A percentile compares a stretch with the other conserved stretches of the same genome.
phyloP scores from a whole-genome alignment of 2,888 invertebrate species.

The Hoplodrina ambigua region DNA sequence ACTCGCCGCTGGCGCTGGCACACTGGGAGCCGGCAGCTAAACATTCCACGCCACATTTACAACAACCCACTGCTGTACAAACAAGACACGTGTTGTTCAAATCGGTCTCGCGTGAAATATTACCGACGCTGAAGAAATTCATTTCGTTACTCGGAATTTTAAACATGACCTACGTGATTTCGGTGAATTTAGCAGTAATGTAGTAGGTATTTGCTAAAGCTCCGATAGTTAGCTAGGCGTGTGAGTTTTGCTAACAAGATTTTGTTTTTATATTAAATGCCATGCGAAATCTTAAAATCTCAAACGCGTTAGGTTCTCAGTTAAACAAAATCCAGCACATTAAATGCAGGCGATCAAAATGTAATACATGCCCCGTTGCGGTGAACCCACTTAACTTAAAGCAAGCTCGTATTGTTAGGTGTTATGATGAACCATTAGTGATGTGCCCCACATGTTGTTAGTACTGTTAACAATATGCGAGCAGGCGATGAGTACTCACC shows the following conservation, averaged over 20 bases:
- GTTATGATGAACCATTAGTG: slow-evolving; percentile 44
- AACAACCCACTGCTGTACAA: slow-evolving; percentile 75
- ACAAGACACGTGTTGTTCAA: slow-evolving; percentile 80
- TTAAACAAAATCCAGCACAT: slow-evolving; percentile 17
- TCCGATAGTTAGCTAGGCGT: slow-evolving; percentile 16
- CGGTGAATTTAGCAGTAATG: slow-evolving; percentile 43
- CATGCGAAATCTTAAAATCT: not conserved
- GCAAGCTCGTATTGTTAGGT: slow-evolving; percentile 47
- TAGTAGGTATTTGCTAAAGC: slow-evolving; percentile 20
- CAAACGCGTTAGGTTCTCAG: slow-evolving; percentile 3
- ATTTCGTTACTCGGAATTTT: slow-evolving; percentile 70
- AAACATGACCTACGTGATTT: slow-evolving; percentile 49
- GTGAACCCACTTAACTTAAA: slow-evolving; percentile 38
- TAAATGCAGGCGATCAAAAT: slow-evolving; percentile 21
- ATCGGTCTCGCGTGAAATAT: slow-evolving; percentile 78
- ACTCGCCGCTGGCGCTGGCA: slow-evolving; percentile 38
- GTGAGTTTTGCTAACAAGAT: not conserved
- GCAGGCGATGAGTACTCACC: slow-evolving; percentile 91
- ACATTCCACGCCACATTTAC: slow-evolving; percentile 77
- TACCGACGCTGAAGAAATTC: slow-evolving; percentile 70
- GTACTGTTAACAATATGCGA: slow-evolving; percentile 58
- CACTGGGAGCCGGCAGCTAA: slow-evolving; percentile 60
- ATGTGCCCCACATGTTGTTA: slow-evolving; percentile 54
- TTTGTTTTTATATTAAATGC: slow-evolving; percentile 1
- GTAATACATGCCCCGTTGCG: slow-evolving; percentile 40